A percentile compares a stretch with the other conserved stretches of the same genome.
phyloP scores from a whole-genome alignment of 2,888 invertebrate genomes.

The Amblyteles armatorius region DNA sequence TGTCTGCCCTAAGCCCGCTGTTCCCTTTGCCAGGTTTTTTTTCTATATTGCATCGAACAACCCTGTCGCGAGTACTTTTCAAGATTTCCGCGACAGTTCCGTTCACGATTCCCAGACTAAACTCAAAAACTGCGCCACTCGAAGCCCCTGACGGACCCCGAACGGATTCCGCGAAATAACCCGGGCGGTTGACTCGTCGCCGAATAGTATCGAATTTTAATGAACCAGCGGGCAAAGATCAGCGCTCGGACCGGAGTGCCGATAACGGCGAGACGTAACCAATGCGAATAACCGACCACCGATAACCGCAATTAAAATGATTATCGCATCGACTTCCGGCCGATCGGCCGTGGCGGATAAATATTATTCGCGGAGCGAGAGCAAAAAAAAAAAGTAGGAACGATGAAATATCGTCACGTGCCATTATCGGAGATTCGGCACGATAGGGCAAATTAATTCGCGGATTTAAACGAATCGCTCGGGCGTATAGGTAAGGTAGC shows the following conservation, averaged over 20 bases:
- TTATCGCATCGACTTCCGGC: not conserved
- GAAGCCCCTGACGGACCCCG: not conserved
- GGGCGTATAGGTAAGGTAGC: not conserved
- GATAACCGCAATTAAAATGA: not conserved
- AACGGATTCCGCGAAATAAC: not conserved
- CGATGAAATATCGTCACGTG: constrained; percentile 8
- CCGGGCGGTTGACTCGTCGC: not conserved
- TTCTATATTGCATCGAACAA: constrained; percentile 20
- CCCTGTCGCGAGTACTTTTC: constrained; percentile 58
- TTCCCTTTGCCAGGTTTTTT: not conserved
- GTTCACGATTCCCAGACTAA: not conserved
- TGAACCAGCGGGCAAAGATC: not conserved
- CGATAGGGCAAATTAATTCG: constrained; percentile 15
- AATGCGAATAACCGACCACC: not conserved
- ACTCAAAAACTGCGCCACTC: not conserved
- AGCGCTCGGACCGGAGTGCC: not conserved
- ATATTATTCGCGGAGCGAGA: not conserved
- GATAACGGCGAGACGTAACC: not conserved
- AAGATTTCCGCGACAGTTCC: constrained; percentile 62
- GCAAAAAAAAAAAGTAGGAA: not conserved
- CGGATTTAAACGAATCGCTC: not conserved
- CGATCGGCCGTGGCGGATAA: not conserved
- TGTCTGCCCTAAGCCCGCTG: not conserved
- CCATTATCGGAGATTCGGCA: not conserved
- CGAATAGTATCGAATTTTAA: not conserved